Base-by-base conservation (phyloP, 2,888 invertebrate genomes). In the Galerucella calmariensis region DNA sequence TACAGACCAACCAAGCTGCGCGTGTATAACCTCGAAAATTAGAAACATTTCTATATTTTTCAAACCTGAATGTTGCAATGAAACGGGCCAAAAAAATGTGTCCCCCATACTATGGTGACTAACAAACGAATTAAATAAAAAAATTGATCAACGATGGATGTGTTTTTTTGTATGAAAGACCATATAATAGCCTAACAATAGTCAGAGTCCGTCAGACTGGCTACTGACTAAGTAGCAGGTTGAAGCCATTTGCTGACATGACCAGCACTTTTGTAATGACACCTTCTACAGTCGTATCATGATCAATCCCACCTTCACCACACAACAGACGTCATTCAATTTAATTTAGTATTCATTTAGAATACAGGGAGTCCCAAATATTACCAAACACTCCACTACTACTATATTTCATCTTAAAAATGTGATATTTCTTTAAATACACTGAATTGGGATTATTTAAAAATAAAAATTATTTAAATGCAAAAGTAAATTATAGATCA, bases 201-300 rank as follows among this genome's bases (percentile, higher is more conserved):
- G 82, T 82, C 77, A 78, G 81, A 83, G 85, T 82, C 86, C 85
- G 86, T 84, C 86, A 84, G 86, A 84, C 86, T 86, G 86, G 86
- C 86, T 87, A 86, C 86, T 83, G 86, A 81, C 86, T 87, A 87
- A 87, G 87, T 87, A 87, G 87, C 86, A 86, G 86, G 86, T 87
- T 86, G 86, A 81, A 83, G 82, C 87, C 87, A 87, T 87, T 87
- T 87, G 86, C 87, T 84, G 85, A 86, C 86, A 84, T 87, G 87
- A 87, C 87, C 82, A 85, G 87, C 87, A 85, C 81, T 85, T 84
- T 84, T 83, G 84, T 87, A 87, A 87, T 87, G 86, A 87, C 86
- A 87, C 86, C 86, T 85, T 20, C 83, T 83, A 80, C 81, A 81
- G 81, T 84, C 84, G 83, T 85, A 85, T 85, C 85, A 85, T 85